A percentile compares a stretch with the other conserved stretches of the same genome.
phyloP scores from a whole-genome alignment of 2,113 vertebrate genomes.

The Siniperca knerii region DNA sequence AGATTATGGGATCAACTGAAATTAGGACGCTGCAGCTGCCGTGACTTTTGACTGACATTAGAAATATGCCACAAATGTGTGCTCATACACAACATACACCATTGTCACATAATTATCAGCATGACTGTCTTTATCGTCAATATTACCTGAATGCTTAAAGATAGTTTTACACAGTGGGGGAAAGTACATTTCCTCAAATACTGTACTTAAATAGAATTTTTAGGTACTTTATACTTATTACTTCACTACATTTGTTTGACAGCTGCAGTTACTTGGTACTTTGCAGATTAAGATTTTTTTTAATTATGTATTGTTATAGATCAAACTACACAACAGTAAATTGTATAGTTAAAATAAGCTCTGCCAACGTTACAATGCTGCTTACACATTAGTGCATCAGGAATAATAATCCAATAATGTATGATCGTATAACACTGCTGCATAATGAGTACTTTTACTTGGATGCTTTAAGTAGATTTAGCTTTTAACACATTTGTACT shows the following conservation, averaged over 20 bases:
- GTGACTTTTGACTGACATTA: constrained; percentile 47
- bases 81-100: not conserved
- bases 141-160: not conserved
- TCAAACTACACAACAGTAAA: not conserved
- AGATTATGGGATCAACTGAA: constrained; percentile 77
- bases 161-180: not conserved
- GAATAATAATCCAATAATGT: not conserved
- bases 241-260: not conserved
- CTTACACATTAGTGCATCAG: not conserved
- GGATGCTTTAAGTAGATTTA: not conserved
- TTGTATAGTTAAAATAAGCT: not conserved
- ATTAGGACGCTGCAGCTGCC: constrained; percentile 59
- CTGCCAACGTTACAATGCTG: not conserved
- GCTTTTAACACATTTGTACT: not conserved
- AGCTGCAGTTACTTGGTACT: not conserved
- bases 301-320: not conserved
- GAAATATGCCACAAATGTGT: constrained; percentile 20
- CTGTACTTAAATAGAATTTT: not conserved
- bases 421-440: not conserved
- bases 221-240: not conserved
- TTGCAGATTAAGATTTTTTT: not conserved
- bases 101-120: not conserved
- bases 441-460: not conserved
- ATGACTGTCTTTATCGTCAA: not conserved
- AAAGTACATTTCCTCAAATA: not conserved